Evolutionary conservation across 2,888 invertebrate species (phyloP).

Genomic region (Amorpha juglandis): DNA sequence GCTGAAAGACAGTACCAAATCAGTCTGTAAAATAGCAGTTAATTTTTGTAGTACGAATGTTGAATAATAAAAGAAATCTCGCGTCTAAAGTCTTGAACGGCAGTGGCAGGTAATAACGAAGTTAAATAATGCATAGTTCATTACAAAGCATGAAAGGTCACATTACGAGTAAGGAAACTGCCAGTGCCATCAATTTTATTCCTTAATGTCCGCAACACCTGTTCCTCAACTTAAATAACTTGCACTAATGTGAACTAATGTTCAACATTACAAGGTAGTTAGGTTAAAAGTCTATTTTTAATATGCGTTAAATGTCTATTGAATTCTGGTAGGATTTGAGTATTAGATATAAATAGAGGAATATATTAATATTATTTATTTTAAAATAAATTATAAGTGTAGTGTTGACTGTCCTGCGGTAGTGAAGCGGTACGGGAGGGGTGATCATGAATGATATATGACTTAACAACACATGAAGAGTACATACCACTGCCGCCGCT

Average conservation of each 20-base stretch:
- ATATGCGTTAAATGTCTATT: background rate
- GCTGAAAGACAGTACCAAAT: background rate
- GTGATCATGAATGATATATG: too few relatives aligned
- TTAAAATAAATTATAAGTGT: too few relatives aligned
- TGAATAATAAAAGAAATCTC: background rate
- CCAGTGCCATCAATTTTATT: slow-evolving; percentile 43
- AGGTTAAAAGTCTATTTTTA: background rate
- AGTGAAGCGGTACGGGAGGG: too few relatives aligned
- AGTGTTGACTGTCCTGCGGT: too few relatives aligned
- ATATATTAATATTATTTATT: too few relatives aligned
- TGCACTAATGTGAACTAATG: slow-evolving; percentile 29
- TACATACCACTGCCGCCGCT: too few relatives aligned
- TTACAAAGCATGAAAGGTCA: slow-evolving; percentile 44
- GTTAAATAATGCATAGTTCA: slow-evolving; percentile 33
- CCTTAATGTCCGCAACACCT: slow-evolving; percentile 43
- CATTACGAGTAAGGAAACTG: slow-evolving; percentile 41
- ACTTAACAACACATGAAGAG: too few relatives aligned
- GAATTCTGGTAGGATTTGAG: background rate
- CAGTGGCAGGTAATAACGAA: slow-evolving; percentile 10
- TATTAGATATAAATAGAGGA: too few relatives aligned
- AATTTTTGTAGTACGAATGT: background rate
- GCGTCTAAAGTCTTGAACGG: background rate
- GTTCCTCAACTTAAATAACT: slow-evolving; percentile 35
- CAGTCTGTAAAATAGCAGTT: background rate
- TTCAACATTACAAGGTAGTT: background rate